Evolutionary conservation across 2,113 vertebrate genomes (phyloP).

Genomic region (Cryptomyrus ogoouensis): DNA sequence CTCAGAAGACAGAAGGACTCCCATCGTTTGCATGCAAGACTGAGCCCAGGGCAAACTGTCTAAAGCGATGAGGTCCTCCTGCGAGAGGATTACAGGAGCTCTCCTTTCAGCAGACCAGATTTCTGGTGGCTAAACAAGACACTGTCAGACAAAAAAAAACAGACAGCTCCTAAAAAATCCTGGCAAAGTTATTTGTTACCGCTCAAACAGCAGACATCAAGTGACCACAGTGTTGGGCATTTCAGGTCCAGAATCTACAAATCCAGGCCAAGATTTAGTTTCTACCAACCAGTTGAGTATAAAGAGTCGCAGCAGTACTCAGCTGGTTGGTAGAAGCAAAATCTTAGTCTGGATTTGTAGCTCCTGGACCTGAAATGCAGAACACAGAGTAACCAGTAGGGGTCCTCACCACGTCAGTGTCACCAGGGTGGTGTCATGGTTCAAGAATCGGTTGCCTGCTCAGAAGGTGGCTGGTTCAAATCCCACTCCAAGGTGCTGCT

Average conservation of each 20-base stretch:
- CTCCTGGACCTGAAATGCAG: too few species aligned
- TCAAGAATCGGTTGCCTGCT: neutral
- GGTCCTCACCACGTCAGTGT: neutral
- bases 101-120: neutral
- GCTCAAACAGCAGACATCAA: neutral
- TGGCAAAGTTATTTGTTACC: neutral
- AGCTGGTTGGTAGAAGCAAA: too few species aligned
- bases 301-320: too few species aligned
- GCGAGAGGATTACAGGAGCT: neutral
- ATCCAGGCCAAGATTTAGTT: too few species aligned
- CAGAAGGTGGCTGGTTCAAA: neutral
- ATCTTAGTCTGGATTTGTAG: too few species aligned
- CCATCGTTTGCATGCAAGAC: neutral
- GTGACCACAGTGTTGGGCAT: neutral
- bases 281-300: too few species aligned
- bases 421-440: neutral
- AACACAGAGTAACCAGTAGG: neutral
- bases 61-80: neutral
- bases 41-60: neutral
- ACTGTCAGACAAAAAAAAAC: neutral
- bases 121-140: neutral
- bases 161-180: neutral
- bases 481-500: neutral
- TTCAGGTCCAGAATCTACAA: too few species aligned
- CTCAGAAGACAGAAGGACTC: neutral